phyloP scores from a whole-genome alignment of 2,888 invertebrate genomes.

The Cyclophora albipunctata region DNA sequence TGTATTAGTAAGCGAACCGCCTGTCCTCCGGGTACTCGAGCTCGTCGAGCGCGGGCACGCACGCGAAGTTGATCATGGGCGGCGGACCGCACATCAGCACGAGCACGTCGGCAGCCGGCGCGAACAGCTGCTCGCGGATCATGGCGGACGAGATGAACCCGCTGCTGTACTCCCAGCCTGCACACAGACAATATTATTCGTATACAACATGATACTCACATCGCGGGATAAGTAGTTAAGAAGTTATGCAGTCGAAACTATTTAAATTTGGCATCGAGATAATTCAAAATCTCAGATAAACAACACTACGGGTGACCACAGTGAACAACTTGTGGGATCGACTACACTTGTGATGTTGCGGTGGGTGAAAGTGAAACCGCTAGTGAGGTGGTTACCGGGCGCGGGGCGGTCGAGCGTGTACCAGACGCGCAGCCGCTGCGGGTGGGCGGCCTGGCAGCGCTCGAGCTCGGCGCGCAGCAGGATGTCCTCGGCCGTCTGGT shows the following conservation, averaged over 20 bases:
- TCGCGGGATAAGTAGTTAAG: too few species aligned
- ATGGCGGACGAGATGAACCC: constrained; percentile 96
- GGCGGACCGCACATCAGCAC: constrained; percentile 98
- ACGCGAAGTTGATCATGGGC: constrained; percentile 97
- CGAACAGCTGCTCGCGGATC: constrained; percentile 88
- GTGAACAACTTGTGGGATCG: too few species aligned
- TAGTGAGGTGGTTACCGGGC: constrained; percentile 72
- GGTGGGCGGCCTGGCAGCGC: constrained; percentile 80
- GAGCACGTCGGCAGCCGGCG: constrained; percentile 85
- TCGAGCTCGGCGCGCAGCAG: constrained; percentile 91
- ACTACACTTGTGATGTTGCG: too few species aligned
- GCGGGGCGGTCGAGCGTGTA: constrained; percentile 95
- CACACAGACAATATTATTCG: too few species aligned
- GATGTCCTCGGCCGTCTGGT: constrained; percentile 97
- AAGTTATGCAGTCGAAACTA: too few species aligned
- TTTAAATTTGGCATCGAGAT: too few species aligned
- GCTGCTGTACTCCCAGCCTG: constrained; percentile 92
- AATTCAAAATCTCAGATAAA: too few species aligned
- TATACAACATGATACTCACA: too few species aligned
- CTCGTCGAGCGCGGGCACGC: constrained; percentile 93
- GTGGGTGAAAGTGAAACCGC: too few species aligned
- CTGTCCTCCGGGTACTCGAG: constrained; percentile 85
- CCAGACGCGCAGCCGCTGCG: constrained; percentile 92
- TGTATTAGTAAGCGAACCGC: constrained; percentile 87
- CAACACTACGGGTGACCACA: too few species aligned